Base-by-base conservation (phyloP, 2,888 invertebrate genomes). In the Trisateles emortualis region DNA sequence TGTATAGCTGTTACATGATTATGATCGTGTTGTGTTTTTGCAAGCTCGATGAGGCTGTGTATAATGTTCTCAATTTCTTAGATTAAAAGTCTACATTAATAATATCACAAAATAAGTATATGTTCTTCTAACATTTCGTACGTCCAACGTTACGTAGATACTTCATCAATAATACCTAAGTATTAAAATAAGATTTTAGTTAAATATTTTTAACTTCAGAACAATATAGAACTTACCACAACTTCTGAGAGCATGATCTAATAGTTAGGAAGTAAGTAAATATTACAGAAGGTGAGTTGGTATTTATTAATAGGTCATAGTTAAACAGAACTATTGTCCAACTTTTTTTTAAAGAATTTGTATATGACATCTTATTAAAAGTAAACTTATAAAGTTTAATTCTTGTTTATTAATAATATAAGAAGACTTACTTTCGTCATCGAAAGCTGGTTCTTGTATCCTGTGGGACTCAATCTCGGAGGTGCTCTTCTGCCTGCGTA, bases 401-500 rank as follows among this genome's bases (percentile, higher is more conserved):
- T 41, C 26, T 36, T 36, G n/a, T 26, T 42, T n/a, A 39, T 36
- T 3, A n/a, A 11, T 32, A n/a, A n/a, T 22, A 8, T 36, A 30
- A n/a, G n/a, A 9, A 36, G 8, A 67, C 96, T 96, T 94, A 97
- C 97, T 97, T 95, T 97, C 96, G 88, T 97, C 96, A 66, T 96
- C 95, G 67, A 94, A 93, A 39, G 93, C 90, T 16, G 94, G 87
- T 54, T 95, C 95, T 62, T 90, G 95, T 42, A 95, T 92, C 71
- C 95, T 94, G 59, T 91, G 92, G 29, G 96, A 95, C 82, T 96
- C 96, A 62, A 96, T 95, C 84, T 96, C 96, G 8, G 97, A 97
- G 46, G 97, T 97, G 73, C 97, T 98, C 87, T 97, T 97, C 90
- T 98, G 98, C 45, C 98, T 93, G 62, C 98, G 95, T 56, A 98